Base-by-base conservation (phyloP, 2,888 invertebrate species). In the Drosophila tripunctata region DNA sequence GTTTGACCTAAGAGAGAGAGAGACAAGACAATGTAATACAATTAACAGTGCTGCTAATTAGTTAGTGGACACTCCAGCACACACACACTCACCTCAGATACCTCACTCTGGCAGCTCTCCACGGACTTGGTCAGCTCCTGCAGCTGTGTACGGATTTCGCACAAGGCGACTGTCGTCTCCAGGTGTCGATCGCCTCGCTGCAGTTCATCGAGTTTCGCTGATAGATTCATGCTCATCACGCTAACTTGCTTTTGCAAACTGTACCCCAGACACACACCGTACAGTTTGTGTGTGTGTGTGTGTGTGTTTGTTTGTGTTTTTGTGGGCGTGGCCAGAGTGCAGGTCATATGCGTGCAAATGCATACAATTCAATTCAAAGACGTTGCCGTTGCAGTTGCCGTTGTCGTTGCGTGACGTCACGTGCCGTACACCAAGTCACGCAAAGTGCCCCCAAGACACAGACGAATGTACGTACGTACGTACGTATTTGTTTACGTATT, bases 171-270 rank as follows among this genome's bases (percentile, higher is more conserved):
- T 92, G 96, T 96, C 88, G 97, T 97, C 93, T 97, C 97, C 92
- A 96, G 94, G 93, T 97, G 96, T 89, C 96, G 95, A 93, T 97
- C 97, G 90, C 95, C 94, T 90, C 95, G 94, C 93, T 97, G 97
- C 93, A 97, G 94, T 93, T 97, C 96, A 93, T 97, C 97, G 94
- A 97, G 94, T 94, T 97, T 97, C 91, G 96, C 96, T 93, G 96
- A 95, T 93, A 97, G 94, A 94, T 97, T 97, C 96, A 96, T 96
- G 93, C 97, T 97, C 97, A 97, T 97, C 94, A 97, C 96, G 95
- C 96, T 96, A 94, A 97, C 96, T 96, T 97, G 97, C 94, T 96
- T 96, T 95, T 97, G 97, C 94, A 97, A 96, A 95, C 97, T 97
- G 93, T 86, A 66, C 8, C 41, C 40, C 35, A 43, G n/a, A n/a